These are phyloP conservation scores for Pardalotus punctatus DNA, from an alignment of 2,113 vertebrate species.

Conservation along the genomic window DNA sequence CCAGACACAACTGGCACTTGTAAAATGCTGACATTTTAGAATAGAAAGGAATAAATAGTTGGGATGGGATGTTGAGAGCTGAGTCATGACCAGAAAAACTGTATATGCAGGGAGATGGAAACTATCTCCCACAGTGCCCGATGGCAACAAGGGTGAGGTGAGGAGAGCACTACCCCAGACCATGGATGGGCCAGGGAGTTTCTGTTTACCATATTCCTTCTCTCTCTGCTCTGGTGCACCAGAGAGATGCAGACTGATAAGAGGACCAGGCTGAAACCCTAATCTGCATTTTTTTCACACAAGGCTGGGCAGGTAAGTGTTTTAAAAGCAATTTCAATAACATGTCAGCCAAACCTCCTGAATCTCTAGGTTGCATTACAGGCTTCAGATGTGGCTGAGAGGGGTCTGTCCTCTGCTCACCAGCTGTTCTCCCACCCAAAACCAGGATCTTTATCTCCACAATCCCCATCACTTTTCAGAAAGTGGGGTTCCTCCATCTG, in stretches of 20 bases:
- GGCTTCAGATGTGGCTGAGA: not conserved
- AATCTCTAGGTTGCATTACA: not conserved
- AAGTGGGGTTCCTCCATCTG: not conserved
- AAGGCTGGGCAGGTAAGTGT: not conserved
- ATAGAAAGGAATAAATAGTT: not conserved
- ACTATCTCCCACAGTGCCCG: not conserved
- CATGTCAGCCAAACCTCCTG: not conserved
- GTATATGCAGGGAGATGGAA: not conserved
- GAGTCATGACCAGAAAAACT: not conserved
- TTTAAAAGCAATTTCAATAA: not conserved
- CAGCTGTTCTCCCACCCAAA: not conserved
- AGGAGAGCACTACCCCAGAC: not conserved
- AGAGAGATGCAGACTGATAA: constrained; percentile 24
- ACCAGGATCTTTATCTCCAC: not conserved
- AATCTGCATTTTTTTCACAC: not conserved
- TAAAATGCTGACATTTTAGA: not conserved
- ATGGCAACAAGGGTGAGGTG: not conserved
- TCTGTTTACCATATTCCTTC: constrained; percentile 5
- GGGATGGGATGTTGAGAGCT: not conserved
- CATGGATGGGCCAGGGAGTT: not conserved
- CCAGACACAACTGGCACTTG: not conserved
- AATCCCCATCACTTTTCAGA: not conserved
- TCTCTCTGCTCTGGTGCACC: not conserved
- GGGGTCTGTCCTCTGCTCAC: not conserved
- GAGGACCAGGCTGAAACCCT: not conserved